Conservation (phyloP, 2,888 invertebrate genomes). For the Polymixis flavicincta region DNA sequence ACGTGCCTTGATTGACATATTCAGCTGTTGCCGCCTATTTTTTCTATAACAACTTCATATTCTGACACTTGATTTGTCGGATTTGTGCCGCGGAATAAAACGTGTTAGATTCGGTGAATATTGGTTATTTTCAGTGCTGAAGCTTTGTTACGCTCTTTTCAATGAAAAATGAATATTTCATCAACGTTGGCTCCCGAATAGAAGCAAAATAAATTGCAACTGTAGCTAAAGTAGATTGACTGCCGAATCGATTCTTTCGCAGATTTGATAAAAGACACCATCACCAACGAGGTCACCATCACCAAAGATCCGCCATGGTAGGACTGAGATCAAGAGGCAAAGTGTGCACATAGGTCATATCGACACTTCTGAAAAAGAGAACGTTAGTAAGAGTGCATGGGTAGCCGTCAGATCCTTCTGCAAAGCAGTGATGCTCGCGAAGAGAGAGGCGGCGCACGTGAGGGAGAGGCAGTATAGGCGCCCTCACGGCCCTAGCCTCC, state of each 20-base stretch:
- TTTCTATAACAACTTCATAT: constrained; percentile 46
- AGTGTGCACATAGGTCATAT: neutral
- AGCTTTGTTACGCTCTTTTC: constrained; percentile 9
- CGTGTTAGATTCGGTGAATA: constrained; percentile 28
- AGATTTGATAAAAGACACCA: neutral
- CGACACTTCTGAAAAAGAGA: neutral
- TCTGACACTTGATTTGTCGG: constrained; percentile 43
- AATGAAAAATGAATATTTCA: constrained; percentile 24
- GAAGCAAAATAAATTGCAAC: neutral
- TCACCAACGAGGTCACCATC: neutral
- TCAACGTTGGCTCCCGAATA: neutral
- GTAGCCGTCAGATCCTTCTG: no score
- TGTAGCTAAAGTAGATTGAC: neutral
- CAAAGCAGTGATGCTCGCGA: no score
- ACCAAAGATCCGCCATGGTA: neutral
- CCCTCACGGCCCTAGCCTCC: no score
- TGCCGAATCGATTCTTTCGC: neutral
- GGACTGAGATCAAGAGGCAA: neutral
- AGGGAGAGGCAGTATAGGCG: no score
- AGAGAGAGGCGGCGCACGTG: no score
- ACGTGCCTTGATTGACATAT: constrained; percentile 68
- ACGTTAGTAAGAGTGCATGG: no score
- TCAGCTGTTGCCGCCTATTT: constrained; percentile 47
- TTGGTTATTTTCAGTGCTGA: constrained; percentile 6
- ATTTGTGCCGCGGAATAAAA: constrained; percentile 35